phyloP scores from a whole-genome alignment of 1,140 invertebrate species.

The Luehdorfia chinensis region DNA sequence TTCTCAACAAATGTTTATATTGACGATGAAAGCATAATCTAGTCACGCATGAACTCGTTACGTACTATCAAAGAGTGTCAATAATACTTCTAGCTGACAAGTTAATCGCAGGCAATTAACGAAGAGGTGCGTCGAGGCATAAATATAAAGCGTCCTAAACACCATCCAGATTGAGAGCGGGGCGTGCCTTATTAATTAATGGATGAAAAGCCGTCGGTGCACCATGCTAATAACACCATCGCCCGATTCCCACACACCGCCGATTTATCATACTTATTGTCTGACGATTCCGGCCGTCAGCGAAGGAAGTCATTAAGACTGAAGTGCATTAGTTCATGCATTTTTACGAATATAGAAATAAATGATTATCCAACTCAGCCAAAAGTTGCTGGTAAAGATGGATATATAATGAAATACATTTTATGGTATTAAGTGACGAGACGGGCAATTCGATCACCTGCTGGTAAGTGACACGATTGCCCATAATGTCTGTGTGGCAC shows the following conservation, averaged over 20 bases:
- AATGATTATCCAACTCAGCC: background rate
- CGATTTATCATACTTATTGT: constrained; percentile 62
- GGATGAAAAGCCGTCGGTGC: constrained; percentile 47
- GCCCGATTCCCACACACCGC: constrained; percentile 57
- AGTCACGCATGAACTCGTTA: too few species aligned
- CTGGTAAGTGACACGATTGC: too few species aligned
- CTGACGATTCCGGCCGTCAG: constrained; percentile 61
- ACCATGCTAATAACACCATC: constrained; percentile 41
- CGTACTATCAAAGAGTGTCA: too few species aligned
- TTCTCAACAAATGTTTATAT: too few species aligned
- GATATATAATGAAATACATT: background rate
- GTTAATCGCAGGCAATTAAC: constrained; percentile 51
- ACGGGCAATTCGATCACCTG: too few species aligned
- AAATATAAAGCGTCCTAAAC: constrained; percentile 39
- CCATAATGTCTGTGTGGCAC: too few species aligned
- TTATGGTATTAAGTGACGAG: too few species aligned
- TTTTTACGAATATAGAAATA: constrained; percentile 27
- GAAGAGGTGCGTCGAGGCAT: constrained; percentile 44
- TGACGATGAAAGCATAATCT: too few species aligned
- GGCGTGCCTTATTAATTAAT: constrained; percentile 64
- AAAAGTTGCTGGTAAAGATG: background rate
- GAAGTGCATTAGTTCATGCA: constrained; percentile 34
- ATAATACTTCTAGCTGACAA: constrained; percentile 32
- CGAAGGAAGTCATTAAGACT: constrained; percentile 59
- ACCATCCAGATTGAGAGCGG: constrained; percentile 43